phyloP scores from a whole-genome alignment of 1,140 invertebrate genomes.

The Pseudomyrmex concolor region DNA sequence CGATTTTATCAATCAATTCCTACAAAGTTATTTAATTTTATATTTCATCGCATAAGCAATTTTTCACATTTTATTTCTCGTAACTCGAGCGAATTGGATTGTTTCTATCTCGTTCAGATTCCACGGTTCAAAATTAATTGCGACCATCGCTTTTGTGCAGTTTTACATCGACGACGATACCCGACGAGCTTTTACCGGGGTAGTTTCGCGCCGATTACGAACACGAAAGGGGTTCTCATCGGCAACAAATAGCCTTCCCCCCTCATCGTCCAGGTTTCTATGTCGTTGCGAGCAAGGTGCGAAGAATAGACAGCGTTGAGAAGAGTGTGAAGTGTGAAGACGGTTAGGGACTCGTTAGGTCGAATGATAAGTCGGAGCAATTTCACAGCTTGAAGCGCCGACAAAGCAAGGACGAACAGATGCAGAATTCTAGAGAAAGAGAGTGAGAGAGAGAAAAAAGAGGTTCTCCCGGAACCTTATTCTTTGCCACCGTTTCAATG shows the following conservation, averaged over 20 bases:
- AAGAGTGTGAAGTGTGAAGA: slow-evolving; percentile 80
- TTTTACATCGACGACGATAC: slow-evolving; percentile 10
- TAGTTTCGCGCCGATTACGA: slow-evolving; percentile 9
- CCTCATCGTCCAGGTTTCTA: slow-evolving; percentile 27
- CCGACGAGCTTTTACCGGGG: slow-evolving; percentile 9
- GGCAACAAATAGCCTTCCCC: slow-evolving; percentile 37
- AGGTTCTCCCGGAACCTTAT: slow-evolving; percentile 55
- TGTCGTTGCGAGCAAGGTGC: slow-evolving; percentile 70
- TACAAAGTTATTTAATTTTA: slow-evolving; percentile 50
- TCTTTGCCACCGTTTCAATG: slow-evolving; percentile 62
- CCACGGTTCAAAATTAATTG: slow-evolving; percentile 48
- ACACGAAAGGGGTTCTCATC: neutral
- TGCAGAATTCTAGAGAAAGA: slow-evolving; percentile 54
- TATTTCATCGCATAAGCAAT: slow-evolving; percentile 47
- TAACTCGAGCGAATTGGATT: slow-evolving; percentile 41
- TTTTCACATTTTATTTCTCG: slow-evolving; percentile 55
- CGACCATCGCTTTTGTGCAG: slow-evolving; percentile 21
- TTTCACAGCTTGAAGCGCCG: slow-evolving; percentile 78
- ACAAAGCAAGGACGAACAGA: slow-evolving; percentile 73
- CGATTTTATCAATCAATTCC: slow-evolving; percentile 47
- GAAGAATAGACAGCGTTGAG: slow-evolving; percentile 70
- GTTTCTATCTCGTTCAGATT: slow-evolving; percentile 40
- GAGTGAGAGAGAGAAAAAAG: slow-evolving; percentile 4
- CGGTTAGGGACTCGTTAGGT: slow-evolving; percentile 82
- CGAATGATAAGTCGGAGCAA: slow-evolving; percentile 84